A percentile compares a stretch with the other conserved stretches of the same genome.
Evolutionary conservation across 2,797 vertebrate species (phyloP).

Genomic region (Acanthurus lineatus): DNA sequence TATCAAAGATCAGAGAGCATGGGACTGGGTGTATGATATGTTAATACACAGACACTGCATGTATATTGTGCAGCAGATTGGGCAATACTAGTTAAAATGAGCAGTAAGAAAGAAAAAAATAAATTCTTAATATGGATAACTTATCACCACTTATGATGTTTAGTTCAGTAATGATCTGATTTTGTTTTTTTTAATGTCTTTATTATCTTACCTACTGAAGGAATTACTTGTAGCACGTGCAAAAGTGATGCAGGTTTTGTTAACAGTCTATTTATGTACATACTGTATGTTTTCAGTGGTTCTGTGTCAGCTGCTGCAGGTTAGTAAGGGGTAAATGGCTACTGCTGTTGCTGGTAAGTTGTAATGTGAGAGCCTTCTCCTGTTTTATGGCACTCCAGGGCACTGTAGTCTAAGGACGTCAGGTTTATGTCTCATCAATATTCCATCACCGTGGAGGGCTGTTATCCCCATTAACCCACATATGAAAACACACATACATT

Average conservation of each 20-base stretch:
- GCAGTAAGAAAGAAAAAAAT: background rate
- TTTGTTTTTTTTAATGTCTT: background rate
- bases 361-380: constrained; percentile 58
- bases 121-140: background rate
- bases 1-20: background rate
- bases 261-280: background rate
- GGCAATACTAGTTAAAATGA: too few species aligned
- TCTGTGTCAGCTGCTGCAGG: constrained; percentile 22
- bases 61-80: too few species aligned
- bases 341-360: constrained; percentile 22
- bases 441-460: constrained; percentile 55
- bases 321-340: constrained; percentile 35
- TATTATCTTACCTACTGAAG: background rate
- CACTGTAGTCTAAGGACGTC: constrained; percentile 46
- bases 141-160: background rate
- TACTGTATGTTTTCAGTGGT: constrained; percentile 12
- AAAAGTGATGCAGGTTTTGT: background rate
- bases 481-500: background rate
- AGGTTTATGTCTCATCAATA: constrained; percentile 70
- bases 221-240: background rate
- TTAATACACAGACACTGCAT: too few species aligned
- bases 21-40: background rate
- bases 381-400: constrained; percentile 63
- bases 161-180: background rate
- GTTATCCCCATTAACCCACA: constrained; percentile 38